Percentiles rank a stretch among this genome's conserved stretches.
These are phyloP conservation scores for Drosophila gaucha DNA, from an alignment of 2,888 invertebrate species.

Conservation along the genomic window DNA sequence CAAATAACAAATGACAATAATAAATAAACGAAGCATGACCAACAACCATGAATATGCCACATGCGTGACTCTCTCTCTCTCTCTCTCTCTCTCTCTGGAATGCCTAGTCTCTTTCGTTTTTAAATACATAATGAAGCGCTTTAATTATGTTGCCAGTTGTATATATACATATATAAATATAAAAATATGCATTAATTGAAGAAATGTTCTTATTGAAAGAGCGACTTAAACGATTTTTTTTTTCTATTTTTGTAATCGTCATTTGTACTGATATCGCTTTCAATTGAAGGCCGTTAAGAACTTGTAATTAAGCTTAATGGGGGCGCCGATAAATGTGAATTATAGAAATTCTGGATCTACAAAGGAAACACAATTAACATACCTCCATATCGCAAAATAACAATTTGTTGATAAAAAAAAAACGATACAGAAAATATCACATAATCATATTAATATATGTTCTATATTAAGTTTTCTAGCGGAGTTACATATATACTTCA, in stretches of 20 bases:
- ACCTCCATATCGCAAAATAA: slow-evolving; percentile 4
- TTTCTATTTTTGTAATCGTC: slow-evolving; percentile 1
- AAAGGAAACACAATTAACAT: slow-evolving; percentile 12
- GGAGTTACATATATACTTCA: no score
- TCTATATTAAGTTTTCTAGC: no score
- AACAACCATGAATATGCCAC: slow-evolving; percentile 25
- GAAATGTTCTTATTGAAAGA: background rate
- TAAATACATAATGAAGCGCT: slow-evolving; percentile 11
- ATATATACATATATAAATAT: background rate
- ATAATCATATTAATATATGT: no score
- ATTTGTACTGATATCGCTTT: slow-evolving; percentile 29
- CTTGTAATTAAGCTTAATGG: slow-evolving; percentile 33
- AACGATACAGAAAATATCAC: background rate
- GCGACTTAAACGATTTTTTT: no score
- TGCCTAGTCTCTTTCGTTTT: background rate
- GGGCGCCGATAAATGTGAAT: slow-evolving; percentile 19
- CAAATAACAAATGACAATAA: slow-evolving; percentile 41
- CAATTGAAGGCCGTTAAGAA: slow-evolving; percentile 40
- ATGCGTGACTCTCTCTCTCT: slow-evolving; percentile 26
- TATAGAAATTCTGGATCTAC: no score
- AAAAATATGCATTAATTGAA: slow-evolving; percentile 19
- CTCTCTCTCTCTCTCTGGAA: background rate
- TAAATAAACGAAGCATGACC: slow-evolving; percentile 60
- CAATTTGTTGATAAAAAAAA: no score
- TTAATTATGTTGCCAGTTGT: slow-evolving; percentile 25